Conservation (phyloP, 2,888 invertebrate genomes). For the Drosophila borealis region DNA sequence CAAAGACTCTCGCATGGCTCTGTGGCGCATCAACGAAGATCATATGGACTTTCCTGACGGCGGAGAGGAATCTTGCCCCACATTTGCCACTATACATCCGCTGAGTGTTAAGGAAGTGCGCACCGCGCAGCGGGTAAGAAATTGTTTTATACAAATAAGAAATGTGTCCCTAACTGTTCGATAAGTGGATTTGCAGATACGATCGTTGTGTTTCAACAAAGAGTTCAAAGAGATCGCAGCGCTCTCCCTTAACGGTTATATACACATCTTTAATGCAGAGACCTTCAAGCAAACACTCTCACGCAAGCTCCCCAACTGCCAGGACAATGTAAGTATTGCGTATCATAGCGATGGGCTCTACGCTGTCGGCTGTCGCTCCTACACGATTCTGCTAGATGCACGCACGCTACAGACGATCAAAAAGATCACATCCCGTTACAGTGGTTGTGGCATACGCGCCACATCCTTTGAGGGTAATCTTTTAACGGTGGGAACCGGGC, state of each 20-base stretch:
- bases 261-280: conserved; percentile 97
- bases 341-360: conserved; percentile 94
- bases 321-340: conserved; percentile 97
- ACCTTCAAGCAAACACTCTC: conserved; percentile 95
- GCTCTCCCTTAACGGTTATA: conserved; percentile 95
- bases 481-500: conserved; percentile 96
- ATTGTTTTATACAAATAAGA: not conserved
- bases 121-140: conserved; percentile 88
- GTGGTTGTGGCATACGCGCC: conserved; percentile 96
- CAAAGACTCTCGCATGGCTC: conserved; percentile 94
- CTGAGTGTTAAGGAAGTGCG: conserved; percentile 91
- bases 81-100: conserved; percentile 87
- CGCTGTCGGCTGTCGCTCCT: conserved; percentile 97
- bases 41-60: conserved; percentile 83
- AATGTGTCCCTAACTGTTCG: not conserved
- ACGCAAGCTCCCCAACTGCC: conserved; percentile 93
- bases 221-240: conserved; percentile 95
- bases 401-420: conserved; percentile 93
- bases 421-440: conserved; percentile 93
- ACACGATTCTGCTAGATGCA: conserved; percentile 95
- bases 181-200: conserved; percentile 85
- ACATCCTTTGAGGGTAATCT: conserved; percentile 95
- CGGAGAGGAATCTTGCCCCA: conserved; percentile 84
- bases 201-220: conserved; percentile 95
- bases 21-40: conserved; percentile 92